These are phyloP conservation scores for Megalopta genalis DNA, from an alignment of 1,140 invertebrate species.

Conservation along the genomic window DNA sequence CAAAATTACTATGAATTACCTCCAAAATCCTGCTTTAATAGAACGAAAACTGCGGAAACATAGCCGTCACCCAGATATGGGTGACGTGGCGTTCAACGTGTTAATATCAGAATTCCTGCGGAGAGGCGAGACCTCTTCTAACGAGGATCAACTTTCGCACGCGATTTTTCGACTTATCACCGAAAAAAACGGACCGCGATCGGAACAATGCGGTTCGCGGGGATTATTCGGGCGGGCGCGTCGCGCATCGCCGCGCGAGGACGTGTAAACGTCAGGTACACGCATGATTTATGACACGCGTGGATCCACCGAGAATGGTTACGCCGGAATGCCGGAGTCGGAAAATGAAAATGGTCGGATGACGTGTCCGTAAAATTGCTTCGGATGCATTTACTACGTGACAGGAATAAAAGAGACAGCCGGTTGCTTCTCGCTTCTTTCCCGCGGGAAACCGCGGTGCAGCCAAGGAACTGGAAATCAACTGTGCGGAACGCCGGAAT, in stretches of 20 bases:
- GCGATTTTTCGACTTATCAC: not conserved
- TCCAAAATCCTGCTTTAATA: too few species aligned
- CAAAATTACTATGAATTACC: too few species aligned
- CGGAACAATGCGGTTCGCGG: conserved; percentile 9
- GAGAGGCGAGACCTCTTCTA: conserved; percentile 3
- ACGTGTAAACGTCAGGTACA: conserved; percentile 53
- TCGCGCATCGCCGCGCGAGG: conserved; percentile 8
- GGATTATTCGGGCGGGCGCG: not conserved
- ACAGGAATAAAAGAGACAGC: conserved; percentile 31
- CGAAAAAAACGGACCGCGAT: conserved; percentile 10
- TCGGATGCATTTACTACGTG: conserved; percentile 46
- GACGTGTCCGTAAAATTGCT: conserved; percentile 58
- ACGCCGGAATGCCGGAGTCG: conserved; percentile 24
- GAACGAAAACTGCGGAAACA: too few species aligned
- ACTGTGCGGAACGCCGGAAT: not conserved
- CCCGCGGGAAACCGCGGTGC: not conserved
- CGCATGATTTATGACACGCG: conserved; percentile 57
- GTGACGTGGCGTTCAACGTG: too few species aligned
- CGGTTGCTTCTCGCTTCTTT: not conserved
- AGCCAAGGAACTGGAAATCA: not conserved
- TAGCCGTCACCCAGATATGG: too few species aligned
- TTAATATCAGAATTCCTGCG: too few species aligned
- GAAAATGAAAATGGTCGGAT: conserved; percentile 62
- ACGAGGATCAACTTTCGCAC: not conserved
- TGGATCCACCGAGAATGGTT: conserved; percentile 35